Conservation (phyloP, 35 echinoderm and acorn worm genomes). For the Diadema setosum region DNA sequence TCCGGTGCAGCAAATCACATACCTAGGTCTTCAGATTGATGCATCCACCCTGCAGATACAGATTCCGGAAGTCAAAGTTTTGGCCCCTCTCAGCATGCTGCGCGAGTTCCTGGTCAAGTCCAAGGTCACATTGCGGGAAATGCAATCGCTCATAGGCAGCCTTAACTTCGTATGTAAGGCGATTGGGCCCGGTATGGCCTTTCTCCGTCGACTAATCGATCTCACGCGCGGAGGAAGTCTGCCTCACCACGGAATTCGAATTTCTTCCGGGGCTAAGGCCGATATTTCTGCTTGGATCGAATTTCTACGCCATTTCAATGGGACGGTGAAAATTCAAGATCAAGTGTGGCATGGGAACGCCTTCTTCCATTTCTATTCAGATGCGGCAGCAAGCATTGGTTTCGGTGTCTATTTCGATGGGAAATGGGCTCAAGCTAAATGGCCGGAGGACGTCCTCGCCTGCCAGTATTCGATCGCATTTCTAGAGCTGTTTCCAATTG, state of each 20-base stretch:
- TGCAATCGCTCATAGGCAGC: constrained; percentile 11
- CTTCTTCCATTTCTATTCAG: not conserved
- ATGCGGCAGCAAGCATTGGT: constrained; percentile 32
- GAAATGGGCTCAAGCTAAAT: constrained; percentile 10
- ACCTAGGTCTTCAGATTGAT: too few relatives aligned
- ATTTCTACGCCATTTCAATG: not conserved
- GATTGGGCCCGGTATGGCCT: constrained; percentile 7
- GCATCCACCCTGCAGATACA: too few relatives aligned
- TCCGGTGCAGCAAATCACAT: too few relatives aligned
- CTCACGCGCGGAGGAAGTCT: not conserved
- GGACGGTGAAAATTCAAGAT: not conserved
- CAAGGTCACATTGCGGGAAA: not conserved
- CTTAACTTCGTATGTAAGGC: too few relatives aligned
- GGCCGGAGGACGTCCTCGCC: not conserved
- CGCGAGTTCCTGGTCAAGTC: not conserved
- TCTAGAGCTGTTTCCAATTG: too few relatives aligned
- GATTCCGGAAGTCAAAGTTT: too few relatives aligned
- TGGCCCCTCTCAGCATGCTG: not conserved
- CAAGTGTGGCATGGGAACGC: not conserved
- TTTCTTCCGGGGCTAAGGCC: not conserved
- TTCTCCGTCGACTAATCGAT: constrained; percentile 8
- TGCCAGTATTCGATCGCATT: constrained; percentile 9
- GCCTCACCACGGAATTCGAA: not conserved
- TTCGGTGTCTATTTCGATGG: constrained; percentile 12
- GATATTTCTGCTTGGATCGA: too few relatives aligned